Base-by-base conservation (phyloP, 1,140 invertebrate genomes). In the Parapsyche elsis region DNA sequence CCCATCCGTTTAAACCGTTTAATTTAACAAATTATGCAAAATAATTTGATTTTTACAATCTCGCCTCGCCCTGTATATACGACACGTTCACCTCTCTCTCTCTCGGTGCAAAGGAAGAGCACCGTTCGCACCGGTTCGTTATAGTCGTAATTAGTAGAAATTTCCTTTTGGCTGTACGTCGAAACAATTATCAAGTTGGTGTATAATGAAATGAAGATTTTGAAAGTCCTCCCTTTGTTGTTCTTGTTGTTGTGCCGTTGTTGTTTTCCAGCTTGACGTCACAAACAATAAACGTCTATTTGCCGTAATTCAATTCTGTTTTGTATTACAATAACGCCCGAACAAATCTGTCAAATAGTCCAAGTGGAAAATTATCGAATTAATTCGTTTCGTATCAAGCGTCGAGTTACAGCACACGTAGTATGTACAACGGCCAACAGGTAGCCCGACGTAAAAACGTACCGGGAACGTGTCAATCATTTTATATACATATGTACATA, bases 181-280 rank as follows among this genome's bases (percentile, higher is more conserved):
- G 64, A 67, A 67, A 67, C 64, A 67, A 67, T 67, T 67, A 67
- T 67, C 64, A 67, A 67, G 64, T 67, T 67, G 23, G 64, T 30
- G 19, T 12, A 26, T 26, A 67, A 67, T 67, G 24, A 67, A 26
- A 67, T 23, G 64, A 26, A 67, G 64, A 67, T 26, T 67, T 67
- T n/a, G 24, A 67, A 67, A 67, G 64, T 67, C 21, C 21, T 53
- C 49, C 49, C 49, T 53, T 53, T 53, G 49, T 53, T 53, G 64
- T 26, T 30, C 12, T 67, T 30, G 64, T 67, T 67, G 59, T 61
- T 61, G 59, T 26, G 64, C 24, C 24, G 64, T 61, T 23, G 49
- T 53, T 61, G 59, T 61, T 61, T 61, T 61, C 64, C 49, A 24
- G 9, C 21, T 67, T 26, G 21, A 67, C 23, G 64, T 67, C 64